phyloP scores from a whole-genome alignment of 1,140 invertebrate genomes.

The Spodoptera litura region DNA sequence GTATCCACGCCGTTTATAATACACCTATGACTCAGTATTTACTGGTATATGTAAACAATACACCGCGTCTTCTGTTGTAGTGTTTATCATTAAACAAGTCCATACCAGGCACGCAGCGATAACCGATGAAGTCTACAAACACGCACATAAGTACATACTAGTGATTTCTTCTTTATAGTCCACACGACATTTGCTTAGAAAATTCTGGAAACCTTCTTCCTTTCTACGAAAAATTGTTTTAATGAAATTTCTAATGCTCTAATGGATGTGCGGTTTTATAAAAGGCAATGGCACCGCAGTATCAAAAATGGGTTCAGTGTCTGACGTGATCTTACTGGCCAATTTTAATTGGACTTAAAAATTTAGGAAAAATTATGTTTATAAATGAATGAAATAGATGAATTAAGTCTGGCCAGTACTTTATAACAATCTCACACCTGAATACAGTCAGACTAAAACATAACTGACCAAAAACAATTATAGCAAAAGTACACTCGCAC shows the following conservation, averaged over 20 bases:
- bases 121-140: constrained; percentile 12
- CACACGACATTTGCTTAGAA: neutral
- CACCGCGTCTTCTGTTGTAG: neutral
- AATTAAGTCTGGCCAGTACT: too few species aligned
- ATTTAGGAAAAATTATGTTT: too few species aligned
- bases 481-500: neutral
- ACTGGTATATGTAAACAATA: constrained; percentile 11
- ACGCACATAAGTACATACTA: neutral
- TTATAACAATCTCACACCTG: too few species aligned
- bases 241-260: too few species aligned
- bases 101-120: constrained; percentile 1
- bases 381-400: too few species aligned
- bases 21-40: constrained; percentile 15
- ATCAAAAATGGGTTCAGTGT: too few species aligned
- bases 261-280: too few species aligned
- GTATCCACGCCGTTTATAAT: constrained; percentile 2
- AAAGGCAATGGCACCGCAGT: too few species aligned
- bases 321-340: too few species aligned
- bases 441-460: too few species aligned
- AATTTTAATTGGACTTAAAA: too few species aligned
- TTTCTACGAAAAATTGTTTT: neutral
- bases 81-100: constrained; percentile 19
- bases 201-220: neutral
- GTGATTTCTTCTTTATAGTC: neutral
- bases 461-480: too few species aligned